Conservation (phyloP, 64 coral and sea anemone species). For the Catalaphyllia jardinei region DNA sequence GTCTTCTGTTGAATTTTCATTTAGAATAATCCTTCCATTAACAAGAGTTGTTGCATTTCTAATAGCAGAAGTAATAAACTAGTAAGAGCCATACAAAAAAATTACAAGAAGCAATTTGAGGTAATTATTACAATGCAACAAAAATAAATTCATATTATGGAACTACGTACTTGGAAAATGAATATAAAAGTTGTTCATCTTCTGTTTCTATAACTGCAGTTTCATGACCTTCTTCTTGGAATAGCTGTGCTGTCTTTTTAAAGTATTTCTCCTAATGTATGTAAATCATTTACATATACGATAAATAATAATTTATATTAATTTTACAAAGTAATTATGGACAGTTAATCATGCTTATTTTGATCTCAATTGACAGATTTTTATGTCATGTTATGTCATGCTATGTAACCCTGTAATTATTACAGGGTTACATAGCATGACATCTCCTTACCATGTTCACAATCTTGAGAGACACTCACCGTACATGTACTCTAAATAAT, state of each 20-base stretch:
- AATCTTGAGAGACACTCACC: too few relatives aligned
- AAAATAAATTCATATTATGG: neutral
- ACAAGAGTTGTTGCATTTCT: conserved; percentile 70
- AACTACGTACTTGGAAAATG: conserved; percentile 39
- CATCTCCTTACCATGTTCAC: too few relatives aligned
- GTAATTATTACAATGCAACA: neutral
- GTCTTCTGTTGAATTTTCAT: conserved; percentile 54
- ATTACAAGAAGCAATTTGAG: neutral
- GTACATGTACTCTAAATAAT: too few relatives aligned
- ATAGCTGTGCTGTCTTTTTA: conserved; percentile 11
- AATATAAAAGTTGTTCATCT: conserved; percentile 53
- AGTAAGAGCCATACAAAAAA: neutral
- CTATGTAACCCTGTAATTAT: too few relatives aligned
- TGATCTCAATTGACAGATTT: too few relatives aligned
- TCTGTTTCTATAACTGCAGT: conserved; percentile 37
- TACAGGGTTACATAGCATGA: too few relatives aligned
- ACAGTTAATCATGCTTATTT: too few relatives aligned
- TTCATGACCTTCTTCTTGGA: conserved; percentile 41
- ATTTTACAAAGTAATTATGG: too few relatives aligned
- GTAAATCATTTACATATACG: neutral
- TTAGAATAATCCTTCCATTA: conserved; percentile 69
- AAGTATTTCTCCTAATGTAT: conserved; percentile 24
- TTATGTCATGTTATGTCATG: too few relatives aligned
- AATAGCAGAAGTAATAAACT: neutral
- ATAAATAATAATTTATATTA: too few relatives aligned